phyloP scores from a whole-genome alignment of 2,113 vertebrate species.

The Thomomys bottae region DNA sequence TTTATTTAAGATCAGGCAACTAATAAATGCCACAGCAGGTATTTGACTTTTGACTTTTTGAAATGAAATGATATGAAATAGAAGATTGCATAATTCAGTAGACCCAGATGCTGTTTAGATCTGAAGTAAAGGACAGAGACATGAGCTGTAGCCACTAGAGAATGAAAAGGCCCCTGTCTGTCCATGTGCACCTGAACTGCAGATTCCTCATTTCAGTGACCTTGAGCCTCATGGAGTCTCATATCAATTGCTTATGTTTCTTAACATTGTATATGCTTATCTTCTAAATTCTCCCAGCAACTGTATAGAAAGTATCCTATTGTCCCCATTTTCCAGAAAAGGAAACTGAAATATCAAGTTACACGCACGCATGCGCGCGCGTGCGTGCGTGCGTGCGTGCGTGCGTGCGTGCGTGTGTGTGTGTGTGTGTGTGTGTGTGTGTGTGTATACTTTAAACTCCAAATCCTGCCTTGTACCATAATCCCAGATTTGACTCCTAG shows the following conservation, averaged over 20 bases:
- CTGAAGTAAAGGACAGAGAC: not conserved
- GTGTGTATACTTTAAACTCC: no score
- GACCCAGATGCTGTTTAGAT: fast-evolving
- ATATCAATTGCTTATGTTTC: no score
- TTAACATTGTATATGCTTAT: not conserved
- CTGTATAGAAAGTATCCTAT: fast-evolving
- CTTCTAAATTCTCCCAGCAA: no score
- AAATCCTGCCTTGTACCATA: no score
- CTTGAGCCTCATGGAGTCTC: fast-evolving
- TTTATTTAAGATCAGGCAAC: slow-evolving; percentile 26
- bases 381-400: no score
- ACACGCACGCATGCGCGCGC: no score
- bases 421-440: no score
- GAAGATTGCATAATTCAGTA: not conserved
- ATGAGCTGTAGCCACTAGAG: not conserved
- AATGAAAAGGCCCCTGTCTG: fast-evolving
- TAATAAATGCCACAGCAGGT: not conserved
- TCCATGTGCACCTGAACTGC: not conserved
- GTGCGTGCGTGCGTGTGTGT: no score
- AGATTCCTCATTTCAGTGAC: not conserved
- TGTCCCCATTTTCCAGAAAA: not conserved
- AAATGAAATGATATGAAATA: not conserved
- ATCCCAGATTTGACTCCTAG: no score
- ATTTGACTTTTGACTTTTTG: slow-evolving; percentile 37
- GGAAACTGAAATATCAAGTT: not conserved